These are phyloP conservation scores for Cheilosia variabilis DNA, from an alignment of 2,888 invertebrate genomes.

Conservation along the genomic window DNA sequence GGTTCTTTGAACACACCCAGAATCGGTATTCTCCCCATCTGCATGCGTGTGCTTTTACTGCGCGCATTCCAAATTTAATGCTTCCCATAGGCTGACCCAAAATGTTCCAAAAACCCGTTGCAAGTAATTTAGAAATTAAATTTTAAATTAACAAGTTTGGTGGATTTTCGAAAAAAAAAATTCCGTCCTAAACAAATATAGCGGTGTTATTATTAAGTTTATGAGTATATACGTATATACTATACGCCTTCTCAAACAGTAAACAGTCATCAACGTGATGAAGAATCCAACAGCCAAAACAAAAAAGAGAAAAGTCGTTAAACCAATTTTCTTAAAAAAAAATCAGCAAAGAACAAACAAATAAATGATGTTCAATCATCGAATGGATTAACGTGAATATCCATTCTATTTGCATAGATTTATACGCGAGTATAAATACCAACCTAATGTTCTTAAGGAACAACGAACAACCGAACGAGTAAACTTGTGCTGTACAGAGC, in stretches of 20 bases:
- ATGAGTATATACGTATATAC: neutral
- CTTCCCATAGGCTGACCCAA: too few species aligned
- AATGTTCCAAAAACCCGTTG: too few species aligned
- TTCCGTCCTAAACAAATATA: neutral
- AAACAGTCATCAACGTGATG: slow-evolving; percentile 32
- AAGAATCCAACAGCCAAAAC: slow-evolving; percentile 8
- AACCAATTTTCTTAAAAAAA: slow-evolving; percentile 53
- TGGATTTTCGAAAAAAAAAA: neutral
- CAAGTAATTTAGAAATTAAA: too few species aligned
- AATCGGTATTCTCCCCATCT: too few species aligned
- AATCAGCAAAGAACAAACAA: slow-evolving; percentile 8
- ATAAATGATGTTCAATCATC: slow-evolving; percentile 59
- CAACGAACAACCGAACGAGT: neutral
- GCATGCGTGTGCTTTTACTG: too few species aligned
- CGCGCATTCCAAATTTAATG: too few species aligned
- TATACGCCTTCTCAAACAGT: slow-evolving; percentile 16
- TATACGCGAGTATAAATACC: slow-evolving; percentile 55
- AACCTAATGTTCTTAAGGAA: slow-evolving; percentile 44
- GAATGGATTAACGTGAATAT: slow-evolving; percentile 46
- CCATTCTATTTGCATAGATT: slow-evolving; percentile 45
- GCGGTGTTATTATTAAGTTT: neutral
- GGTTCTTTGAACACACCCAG: too few species aligned
- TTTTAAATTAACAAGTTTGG: too few species aligned
- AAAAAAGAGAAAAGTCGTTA: slow-evolving; percentile 43
- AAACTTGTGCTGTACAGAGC: slow-evolving; percentile 35